Conservation (phyloP, 2,113 vertebrate genomes). For the Vicugna pacos region DNA sequence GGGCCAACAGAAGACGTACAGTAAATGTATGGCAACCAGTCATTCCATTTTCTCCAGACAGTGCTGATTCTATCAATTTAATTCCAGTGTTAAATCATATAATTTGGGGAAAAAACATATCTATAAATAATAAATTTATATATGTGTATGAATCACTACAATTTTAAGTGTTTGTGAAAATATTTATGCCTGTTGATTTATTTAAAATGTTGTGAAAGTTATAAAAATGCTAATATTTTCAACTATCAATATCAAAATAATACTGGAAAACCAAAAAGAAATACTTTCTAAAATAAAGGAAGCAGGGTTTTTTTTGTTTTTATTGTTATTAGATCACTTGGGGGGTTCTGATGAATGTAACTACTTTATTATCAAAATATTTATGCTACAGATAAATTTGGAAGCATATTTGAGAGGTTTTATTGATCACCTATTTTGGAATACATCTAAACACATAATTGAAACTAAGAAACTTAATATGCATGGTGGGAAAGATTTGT, state of each 20-base stretch:
- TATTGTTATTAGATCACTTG: constrained; percentile 7
- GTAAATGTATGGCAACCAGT: not conserved
- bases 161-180: constrained; percentile 7
- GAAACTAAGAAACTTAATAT: constrained; percentile 19
- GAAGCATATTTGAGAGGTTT: constrained; percentile 44
- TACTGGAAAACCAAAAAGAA: constrained; percentile 1
- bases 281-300: not conserved
- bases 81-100: constrained; percentile 17
- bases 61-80: constrained; percentile 45
- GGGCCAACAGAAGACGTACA: not conserved
- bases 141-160: not conserved
- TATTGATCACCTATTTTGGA: constrained; percentile 32
- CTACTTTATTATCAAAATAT: constrained; percentile 23
- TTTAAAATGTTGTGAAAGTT: constrained; percentile 28
- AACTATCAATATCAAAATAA: constrained; percentile 22
- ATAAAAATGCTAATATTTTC: constrained; percentile 20
- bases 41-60: not conserved
- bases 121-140: not conserved
- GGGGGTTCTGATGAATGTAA: not conserved
- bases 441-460: constrained; percentile 6
- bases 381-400: constrained; percentile 33
- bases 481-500: not conserved
- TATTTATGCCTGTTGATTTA: not conserved
- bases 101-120: not conserved
- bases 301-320: not conserved